phyloP scores from a whole-genome alignment of 2,888 invertebrate species.

The Saturnia japonica region DNA sequence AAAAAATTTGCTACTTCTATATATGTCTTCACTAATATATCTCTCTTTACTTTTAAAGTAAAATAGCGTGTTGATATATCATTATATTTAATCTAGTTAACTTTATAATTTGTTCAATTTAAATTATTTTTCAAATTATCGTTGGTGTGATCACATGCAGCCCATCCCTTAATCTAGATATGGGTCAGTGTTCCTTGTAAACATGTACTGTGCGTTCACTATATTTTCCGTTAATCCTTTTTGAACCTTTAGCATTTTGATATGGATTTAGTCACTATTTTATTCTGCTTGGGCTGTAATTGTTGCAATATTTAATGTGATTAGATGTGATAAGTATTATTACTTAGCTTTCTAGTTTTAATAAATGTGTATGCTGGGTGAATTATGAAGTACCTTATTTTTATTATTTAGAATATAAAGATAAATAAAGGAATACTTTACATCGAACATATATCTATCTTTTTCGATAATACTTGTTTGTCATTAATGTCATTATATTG shows the following conservation, averaged over 20 bases:
- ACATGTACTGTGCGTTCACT: constrained; percentile 49
- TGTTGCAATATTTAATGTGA: not conserved
- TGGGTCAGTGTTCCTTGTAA: constrained; percentile 63
- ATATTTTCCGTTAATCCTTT: not conserved
- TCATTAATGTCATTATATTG: too few species aligned
- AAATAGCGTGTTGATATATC: not conserved
- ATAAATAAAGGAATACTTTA: too few species aligned
- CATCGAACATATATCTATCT: not conserved
- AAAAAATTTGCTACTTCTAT: not conserved
- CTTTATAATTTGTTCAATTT: not conserved
- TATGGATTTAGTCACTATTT: not conserved
- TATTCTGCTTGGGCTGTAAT: not conserved
- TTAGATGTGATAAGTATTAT: not conserved
- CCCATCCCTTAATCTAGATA: constrained; percentile 47
- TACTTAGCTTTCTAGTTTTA: not conserved
- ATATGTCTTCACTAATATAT: not conserved
- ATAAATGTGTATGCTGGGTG: not conserved
- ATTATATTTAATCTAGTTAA: not conserved
- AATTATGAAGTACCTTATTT: not conserved
- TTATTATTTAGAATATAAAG: not conserved
- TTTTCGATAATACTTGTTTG: not conserved
- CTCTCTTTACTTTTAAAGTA: not conserved
- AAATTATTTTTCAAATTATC: not conserved
- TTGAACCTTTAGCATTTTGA: not conserved
- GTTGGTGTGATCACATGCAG: not conserved